Percentiles rank a stretch among this genome's conserved stretches.
phyloP scores from a whole-genome alignment of 2,888 invertebrate genomes.

The Drosophila pseudotalamancana region DNA sequence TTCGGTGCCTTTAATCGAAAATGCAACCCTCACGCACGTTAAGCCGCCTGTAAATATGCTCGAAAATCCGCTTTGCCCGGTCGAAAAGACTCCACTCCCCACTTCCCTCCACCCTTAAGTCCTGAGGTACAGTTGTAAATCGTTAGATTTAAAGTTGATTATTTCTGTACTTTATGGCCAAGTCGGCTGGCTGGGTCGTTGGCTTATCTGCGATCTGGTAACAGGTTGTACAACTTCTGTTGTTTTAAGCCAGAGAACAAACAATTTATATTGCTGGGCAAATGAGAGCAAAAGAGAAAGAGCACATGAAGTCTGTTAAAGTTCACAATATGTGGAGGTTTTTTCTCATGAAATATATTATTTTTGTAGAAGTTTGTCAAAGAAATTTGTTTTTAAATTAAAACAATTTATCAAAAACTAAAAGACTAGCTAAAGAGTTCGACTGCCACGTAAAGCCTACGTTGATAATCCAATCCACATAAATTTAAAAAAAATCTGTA shows the following conservation, averaged over 20 bases:
- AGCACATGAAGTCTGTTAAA: no score
- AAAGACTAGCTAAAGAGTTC: no score
- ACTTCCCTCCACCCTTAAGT: neutral
- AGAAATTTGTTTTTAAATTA: no score
- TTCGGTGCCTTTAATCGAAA: slow-evolving; percentile 62
- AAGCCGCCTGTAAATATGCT: slow-evolving; percentile 56
- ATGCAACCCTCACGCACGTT: slow-evolving; percentile 60
- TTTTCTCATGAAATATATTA: no score
- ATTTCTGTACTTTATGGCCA: slow-evolving; percentile 51
- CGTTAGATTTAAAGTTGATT: slow-evolving; percentile 63
- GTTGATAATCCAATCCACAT: no score
- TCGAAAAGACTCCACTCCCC: neutral
- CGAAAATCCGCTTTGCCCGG: slow-evolving; percentile 47
- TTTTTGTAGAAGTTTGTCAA: no score
- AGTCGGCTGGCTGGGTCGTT: slow-evolving; percentile 19
- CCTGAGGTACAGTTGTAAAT: slow-evolving; percentile 47
- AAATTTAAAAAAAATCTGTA: no score
- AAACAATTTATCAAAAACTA: no score
- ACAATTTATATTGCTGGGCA: slow-evolving; percentile 26
- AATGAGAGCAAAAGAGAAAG: no score
- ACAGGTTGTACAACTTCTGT: slow-evolving; percentile 46
- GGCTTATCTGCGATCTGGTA: slow-evolving; percentile 49
- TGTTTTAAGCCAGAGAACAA: slow-evolving; percentile 41
- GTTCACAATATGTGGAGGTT: no score
- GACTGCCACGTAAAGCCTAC: no score